Evolutionary conservation across 2,113 vertebrate genomes (phyloP).

Genomic region (Hyaena hyaena): DNA sequence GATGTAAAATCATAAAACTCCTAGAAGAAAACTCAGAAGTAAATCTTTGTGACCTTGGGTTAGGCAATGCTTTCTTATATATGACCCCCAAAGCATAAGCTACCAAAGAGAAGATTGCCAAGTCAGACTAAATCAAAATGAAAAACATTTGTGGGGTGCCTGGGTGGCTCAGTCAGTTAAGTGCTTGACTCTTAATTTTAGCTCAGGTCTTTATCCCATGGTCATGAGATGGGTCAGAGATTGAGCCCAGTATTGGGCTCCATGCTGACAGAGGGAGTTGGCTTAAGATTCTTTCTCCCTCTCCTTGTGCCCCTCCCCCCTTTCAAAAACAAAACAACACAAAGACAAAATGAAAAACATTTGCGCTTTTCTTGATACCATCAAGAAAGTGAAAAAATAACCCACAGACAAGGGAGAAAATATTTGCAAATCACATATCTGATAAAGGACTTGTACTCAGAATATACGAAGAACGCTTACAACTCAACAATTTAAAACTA

Average conservation of each 20-base stretch:
- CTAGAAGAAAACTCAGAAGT: background rate
- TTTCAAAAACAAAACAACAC: too few species aligned
- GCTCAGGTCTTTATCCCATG: too few species aligned
- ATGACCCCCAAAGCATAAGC: background rate
- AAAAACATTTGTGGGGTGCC: background rate
- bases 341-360: background rate
- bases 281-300: too few species aligned
- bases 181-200: too few species aligned
- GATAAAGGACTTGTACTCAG: background rate
- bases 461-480: background rate
- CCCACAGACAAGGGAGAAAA: background rate
- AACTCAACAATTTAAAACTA: background rate
- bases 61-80: background rate
- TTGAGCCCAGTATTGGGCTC: too few species aligned
- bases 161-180: too few species aligned
- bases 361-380: background rate
- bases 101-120: background rate
- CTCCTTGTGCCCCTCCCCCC: too few species aligned
- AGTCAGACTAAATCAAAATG: background rate
- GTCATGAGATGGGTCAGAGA: too few species aligned
- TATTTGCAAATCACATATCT: background rate
- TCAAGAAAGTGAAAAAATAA: constrained; percentile 13
- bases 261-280: too few species aligned
- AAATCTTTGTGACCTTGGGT: background rate
- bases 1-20: background rate